phyloP scores from a whole-genome alignment of 2,113 vertebrate genomes.

The Alouatta palliata region DNA sequence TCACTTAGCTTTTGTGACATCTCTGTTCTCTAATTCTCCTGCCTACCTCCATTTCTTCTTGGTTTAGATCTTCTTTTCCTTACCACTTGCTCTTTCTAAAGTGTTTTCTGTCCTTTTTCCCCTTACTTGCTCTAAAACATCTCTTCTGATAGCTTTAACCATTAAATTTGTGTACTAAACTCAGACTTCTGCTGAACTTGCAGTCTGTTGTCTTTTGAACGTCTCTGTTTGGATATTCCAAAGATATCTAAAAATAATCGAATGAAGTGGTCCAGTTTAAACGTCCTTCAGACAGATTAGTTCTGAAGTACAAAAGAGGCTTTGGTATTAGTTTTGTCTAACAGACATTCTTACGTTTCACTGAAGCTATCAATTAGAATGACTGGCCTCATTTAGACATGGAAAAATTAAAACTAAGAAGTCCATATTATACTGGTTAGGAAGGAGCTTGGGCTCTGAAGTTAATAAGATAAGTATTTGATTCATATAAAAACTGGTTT shows the following conservation, averaged over 20 bases:
- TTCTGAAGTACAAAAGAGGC: background rate
- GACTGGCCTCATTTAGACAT: background rate
- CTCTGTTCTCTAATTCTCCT: background rate
- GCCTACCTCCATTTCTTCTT: background rate
- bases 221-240: background rate
- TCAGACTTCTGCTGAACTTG: slow-evolving; percentile 6
- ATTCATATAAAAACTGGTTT: slow-evolving; percentile 8
- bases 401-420: slow-evolving; percentile 22
- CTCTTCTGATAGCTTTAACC: background rate
- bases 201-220: background rate
- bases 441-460: background rate
- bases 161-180: background rate
- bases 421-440: background rate
- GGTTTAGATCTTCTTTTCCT: background rate
- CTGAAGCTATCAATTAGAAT: slow-evolving; percentile 3
- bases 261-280: background rate
- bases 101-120: background rate
- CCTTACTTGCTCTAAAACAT: background rate
- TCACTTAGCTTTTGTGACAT: background rate
- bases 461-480: slow-evolving; percentile 11
- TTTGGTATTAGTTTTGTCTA: slow-evolving; percentile 23
- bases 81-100: background rate
- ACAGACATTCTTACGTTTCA: background rate
- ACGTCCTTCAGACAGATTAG: background rate
- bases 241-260: background rate